Percentiles rank a stretch among this genome's conserved stretches.
These are phyloP conservation scores for Elanus axillaris DNA, from an alignment of 2,113 vertebrate species.

Conservation along the genomic window DNA sequence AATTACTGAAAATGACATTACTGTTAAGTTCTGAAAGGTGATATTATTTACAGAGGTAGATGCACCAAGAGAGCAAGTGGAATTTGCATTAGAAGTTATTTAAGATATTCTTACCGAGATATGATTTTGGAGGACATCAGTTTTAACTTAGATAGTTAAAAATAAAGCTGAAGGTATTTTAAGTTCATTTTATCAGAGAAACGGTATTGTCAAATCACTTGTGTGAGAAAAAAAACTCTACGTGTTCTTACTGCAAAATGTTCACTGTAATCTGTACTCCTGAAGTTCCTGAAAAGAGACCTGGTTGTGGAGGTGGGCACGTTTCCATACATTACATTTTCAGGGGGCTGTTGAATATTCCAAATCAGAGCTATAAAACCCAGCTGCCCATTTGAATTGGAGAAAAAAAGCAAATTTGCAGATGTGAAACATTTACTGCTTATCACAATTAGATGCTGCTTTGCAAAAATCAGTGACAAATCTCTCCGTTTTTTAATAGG, in stretches of 20 bases:
- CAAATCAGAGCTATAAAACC: neutral
- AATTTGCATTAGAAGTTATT: neutral
- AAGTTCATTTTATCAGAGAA: neutral
- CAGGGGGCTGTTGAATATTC: neutral
- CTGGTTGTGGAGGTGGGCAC: neutral
- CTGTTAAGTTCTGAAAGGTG: neutral
- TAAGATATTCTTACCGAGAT: neutral
- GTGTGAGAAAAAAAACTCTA: neutral
- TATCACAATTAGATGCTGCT: neutral
- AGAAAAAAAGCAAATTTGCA: neutral
- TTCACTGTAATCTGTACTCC: neutral
- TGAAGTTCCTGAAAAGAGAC: neutral
- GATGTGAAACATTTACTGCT: neutral
- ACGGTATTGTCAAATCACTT: neutral
- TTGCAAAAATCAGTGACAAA: neutral
- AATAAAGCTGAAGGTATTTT: neutral
- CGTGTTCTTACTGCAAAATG: neutral
- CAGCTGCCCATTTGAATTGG: neutral
- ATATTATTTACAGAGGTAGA: neutral
- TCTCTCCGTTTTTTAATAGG: neutral
- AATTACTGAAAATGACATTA: neutral
- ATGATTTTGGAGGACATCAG: neutral
- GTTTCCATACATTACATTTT: neutral
- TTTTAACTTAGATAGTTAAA: neutral
- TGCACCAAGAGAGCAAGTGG: neutral